Evolutionary conservation across 2,888 invertebrate genomes (phyloP).

Genomic region (Gordius sp.): DNA sequence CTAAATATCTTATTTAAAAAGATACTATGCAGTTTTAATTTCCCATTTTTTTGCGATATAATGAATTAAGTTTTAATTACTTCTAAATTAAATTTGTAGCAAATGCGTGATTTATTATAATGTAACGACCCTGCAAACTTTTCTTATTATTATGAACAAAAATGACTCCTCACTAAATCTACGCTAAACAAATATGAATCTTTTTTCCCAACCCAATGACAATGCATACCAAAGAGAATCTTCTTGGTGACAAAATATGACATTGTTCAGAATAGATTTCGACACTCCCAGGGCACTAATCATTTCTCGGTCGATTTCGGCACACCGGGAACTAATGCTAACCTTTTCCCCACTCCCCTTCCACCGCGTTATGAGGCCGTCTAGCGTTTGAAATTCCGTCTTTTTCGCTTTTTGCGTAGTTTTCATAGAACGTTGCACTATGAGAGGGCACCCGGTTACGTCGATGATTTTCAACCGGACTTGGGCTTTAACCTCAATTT

Average conservation of each 20-base stretch:
- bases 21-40: too few relatives aligned
- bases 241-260: slow-evolving; percentile 96
- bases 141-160: too few relatives aligned
- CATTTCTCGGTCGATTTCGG: slow-evolving; percentile 47
- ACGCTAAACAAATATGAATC: too few relatives aligned
- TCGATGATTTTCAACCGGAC: slow-evolving; percentile 35
- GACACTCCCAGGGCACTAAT: slow-evolving; percentile 52
- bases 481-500: slow-evolving; percentile 33
- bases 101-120: too few relatives aligned
- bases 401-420: slow-evolving; percentile 34
- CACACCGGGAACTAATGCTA: slow-evolving; percentile 39
- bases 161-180: too few relatives aligned
- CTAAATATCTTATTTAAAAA: too few relatives aligned
- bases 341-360: slow-evolving; percentile 20
- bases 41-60: too few relatives aligned
- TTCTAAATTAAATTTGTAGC: too few relatives aligned
- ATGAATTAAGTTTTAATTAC: too few relatives aligned
- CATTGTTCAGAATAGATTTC: slow-evolving; percentile 70
- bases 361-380: slow-evolving; percentile 36
- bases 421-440: slow-evolving; percentile 41
- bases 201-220: too few relatives aligned
- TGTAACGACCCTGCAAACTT: too few relatives aligned
- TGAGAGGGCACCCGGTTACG: slow-evolving; percentile 37
- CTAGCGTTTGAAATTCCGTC: slow-evolving; percentile 40
- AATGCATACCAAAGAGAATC: slow-evolving; percentile 50